Evolutionary conservation across 2,113 vertebrate species (phyloP), one percentile per base, ranked within the genome.

Genomic region (Mustela lutreola): DNA sequence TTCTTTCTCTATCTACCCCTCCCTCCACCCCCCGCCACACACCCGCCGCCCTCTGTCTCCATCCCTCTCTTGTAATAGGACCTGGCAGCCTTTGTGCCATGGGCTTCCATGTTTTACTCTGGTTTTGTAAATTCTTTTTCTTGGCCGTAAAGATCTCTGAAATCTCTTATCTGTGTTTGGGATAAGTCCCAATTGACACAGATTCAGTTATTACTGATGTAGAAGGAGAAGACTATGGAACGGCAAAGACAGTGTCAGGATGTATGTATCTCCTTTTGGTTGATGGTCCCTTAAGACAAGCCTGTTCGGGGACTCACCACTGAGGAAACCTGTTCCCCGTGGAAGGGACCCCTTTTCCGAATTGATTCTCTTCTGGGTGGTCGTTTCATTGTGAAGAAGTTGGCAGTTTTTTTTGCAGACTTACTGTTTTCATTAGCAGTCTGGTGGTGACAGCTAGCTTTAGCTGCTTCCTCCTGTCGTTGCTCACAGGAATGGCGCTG

Each of bases 341-440:
- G 42, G 53, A 89, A 91, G n/a, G 56, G 42, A 15, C 75, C 79
- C n/a, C 45, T 71, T 71, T 87, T 67, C 36, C 1, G 1, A 45
- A 11, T 50, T 67, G 26, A 8, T 50, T 22, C 78, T 45, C 5
- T 63, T 31, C 42, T 10, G 4, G 79, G 89, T 60, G 79, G 58
- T 93, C 26, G 0, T 78, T 93, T n/a, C 36, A 84, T 53, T 87
- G 50, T 33, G 36, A 81, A 87, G 90, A 92, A 73, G 83, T 80
- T 15, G 16, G 45, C 8, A 6, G 88, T 88, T 86, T 70, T 94
- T 71, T 93, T 90, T 86, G 92, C 81, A 97, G 75, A 50, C 45
- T 78, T 33, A 56, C 67, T 95, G 70, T 81, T 97, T 97, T 96
- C 97, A 88, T 97, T 94, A 96, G 94, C 88, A 96, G 96, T 96